Evolutionary conservation across 2,797 vertebrate species (phyloP).

Genomic region (Macrochelys suwanniensis): DNA sequence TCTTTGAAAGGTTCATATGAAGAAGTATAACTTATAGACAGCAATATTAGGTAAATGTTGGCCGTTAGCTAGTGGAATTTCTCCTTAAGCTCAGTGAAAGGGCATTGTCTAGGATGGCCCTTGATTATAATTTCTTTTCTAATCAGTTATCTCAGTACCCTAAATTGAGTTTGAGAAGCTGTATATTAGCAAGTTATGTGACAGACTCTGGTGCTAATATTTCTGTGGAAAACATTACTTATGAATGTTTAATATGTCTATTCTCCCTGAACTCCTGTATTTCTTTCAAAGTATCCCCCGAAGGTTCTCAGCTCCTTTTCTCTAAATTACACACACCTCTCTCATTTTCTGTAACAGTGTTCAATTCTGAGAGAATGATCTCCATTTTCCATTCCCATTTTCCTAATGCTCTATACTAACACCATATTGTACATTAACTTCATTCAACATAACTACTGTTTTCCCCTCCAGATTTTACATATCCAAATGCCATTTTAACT

Average conservation of each 20-base stretch:
- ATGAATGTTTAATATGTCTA: constrained; percentile 20
- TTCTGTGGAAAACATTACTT: constrained; percentile 28
- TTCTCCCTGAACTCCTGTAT: constrained; percentile 8
- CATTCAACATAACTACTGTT: background rate
- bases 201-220: background rate
- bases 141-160: constrained; percentile 21
- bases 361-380: constrained; percentile 8
- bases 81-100: background rate
- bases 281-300: constrained; percentile 26
- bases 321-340: constrained; percentile 22
- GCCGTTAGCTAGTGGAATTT: background rate
- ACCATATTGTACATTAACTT: constrained; percentile 35
- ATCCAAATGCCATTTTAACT: constrained; percentile 12
- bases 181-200: constrained; percentile 21
- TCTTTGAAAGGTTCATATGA: background rate
- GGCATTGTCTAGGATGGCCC: background rate
- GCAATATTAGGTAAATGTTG: background rate
- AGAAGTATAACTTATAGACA: background rate
- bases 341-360: constrained; percentile 20
- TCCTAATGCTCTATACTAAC: background rate
- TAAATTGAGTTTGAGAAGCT: constrained; percentile 23
- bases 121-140: constrained; percentile 11
- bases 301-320: background rate
- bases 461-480: constrained; percentile 3
- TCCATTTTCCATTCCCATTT: background rate